phyloP scores from a whole-genome alignment of 2,888 invertebrate genomes.

The Mycogona germanica region DNA sequence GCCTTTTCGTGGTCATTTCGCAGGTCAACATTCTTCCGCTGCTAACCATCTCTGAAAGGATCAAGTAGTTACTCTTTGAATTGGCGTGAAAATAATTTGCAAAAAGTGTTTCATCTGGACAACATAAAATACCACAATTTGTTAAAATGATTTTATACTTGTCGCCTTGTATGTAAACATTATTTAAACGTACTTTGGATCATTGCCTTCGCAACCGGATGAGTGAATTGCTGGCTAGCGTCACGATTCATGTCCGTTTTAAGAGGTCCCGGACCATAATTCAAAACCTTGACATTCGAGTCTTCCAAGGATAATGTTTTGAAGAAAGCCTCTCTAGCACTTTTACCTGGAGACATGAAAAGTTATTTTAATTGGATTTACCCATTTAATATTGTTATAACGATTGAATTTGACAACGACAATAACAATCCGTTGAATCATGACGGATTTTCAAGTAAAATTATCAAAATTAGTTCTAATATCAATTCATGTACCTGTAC shows the following conservation, averaged over 20 bases:
- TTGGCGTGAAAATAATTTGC: neutral
- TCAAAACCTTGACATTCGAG: conserved; percentile 56
- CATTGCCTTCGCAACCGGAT: conserved; percentile 5
- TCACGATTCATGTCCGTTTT: conserved; percentile 62
- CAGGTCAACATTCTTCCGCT: conserved; percentile 4
- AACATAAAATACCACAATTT: neutral
- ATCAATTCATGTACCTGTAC: conserved; percentile 32
- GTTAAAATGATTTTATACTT: too few relatives aligned
- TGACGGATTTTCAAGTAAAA: too few relatives aligned
- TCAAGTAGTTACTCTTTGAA: too few relatives aligned
- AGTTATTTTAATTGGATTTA: too few relatives aligned
- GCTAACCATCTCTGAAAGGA: conserved; percentile 1
- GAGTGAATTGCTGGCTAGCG: neutral
- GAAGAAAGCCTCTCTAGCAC: conserved; percentile 81
- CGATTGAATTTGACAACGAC: too few relatives aligned
- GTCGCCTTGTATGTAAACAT: too few relatives aligned
- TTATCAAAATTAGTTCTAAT: too few relatives aligned
- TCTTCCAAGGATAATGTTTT: conserved; percentile 67
- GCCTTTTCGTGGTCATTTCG: conserved; percentile 6
- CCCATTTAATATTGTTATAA: too few relatives aligned
- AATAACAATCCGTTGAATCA: too few relatives aligned
- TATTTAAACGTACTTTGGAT: too few relatives aligned
- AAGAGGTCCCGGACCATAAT: conserved; percentile 86
- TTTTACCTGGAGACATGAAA: conserved; percentile 50
- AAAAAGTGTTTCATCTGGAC: neutral